phyloP scores from a whole-genome alignment of 1,140 invertebrate species.

The Adelges cooleyi region DNA sequence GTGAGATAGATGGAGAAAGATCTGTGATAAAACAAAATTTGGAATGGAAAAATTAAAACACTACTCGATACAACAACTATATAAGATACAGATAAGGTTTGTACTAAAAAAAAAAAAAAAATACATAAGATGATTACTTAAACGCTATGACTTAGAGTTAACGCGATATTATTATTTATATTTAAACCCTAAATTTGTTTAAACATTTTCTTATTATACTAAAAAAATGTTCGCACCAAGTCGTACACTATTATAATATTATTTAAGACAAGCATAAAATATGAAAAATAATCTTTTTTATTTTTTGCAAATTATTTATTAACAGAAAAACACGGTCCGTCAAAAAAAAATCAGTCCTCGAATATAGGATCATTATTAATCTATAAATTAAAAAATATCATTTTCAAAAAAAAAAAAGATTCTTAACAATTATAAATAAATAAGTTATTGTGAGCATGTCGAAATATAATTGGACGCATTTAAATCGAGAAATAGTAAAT shows the following conservation, averaged over 20 bases:
- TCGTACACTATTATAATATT: neutral
- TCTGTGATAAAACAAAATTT: conserved; percentile 17
- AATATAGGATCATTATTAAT: neutral
- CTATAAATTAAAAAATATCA: neutral
- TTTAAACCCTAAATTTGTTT: conserved; percentile 13
- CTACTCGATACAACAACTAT: neutral
- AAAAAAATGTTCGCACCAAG: too few relatives aligned
- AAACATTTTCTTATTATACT: neutral
- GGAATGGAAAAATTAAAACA: conserved; percentile 19
- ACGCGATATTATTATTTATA: neutral
- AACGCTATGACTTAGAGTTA: conserved; percentile 28
- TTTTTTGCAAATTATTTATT: too few relatives aligned
- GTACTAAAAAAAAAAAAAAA: conserved; percentile 16
- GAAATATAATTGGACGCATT: conserved; percentile 16
- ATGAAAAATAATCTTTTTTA: neutral
- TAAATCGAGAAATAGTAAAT: neutral
- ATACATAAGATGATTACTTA: neutral
- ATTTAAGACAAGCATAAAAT: neutral
- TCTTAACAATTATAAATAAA: conserved; percentile 13
- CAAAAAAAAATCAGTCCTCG: neutral
- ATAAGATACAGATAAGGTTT: conserved; percentile 4
- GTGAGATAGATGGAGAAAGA: conserved; percentile 9
- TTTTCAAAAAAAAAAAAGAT: too few relatives aligned
- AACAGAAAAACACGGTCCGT: neutral
- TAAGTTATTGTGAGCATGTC: conserved; percentile 26